A percentile compares a stretch with the other conserved stretches of the same genome.
Conservation (phyloP, 2,113 vertebrate genomes). For the Cinclus mexicanus region DNA sequence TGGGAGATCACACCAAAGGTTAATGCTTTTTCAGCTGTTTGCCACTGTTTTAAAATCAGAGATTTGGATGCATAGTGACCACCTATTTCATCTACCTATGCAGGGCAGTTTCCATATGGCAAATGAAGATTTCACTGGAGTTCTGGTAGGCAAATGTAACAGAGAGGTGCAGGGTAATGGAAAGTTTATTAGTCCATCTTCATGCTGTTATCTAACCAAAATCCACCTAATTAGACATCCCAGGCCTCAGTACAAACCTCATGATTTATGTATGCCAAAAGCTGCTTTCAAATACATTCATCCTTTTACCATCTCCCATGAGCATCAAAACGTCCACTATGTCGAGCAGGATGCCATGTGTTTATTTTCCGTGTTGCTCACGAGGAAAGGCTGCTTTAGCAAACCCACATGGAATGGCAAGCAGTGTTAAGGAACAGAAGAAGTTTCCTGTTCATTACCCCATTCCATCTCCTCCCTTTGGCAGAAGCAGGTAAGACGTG, state of each 20-base stretch:
- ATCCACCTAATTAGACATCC: neutral
- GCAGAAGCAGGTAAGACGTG: constrained; percentile 28
- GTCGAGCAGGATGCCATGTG: neutral
- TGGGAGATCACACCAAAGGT: neutral
- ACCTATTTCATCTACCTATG: neutral
- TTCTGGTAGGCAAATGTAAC: neutral
- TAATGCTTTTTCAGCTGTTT: neutral
- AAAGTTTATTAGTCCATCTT: neutral
- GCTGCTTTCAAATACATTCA: constrained; percentile 8
- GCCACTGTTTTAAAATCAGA: neutral
- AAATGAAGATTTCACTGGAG: neutral
- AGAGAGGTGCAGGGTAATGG: neutral
- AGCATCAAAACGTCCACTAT: neutral
- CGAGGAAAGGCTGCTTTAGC: neutral
- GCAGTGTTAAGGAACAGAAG: neutral
- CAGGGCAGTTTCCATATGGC: neutral
- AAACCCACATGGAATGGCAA: neutral
- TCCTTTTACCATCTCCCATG: neutral
- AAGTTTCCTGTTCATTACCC: constrained; percentile 1
- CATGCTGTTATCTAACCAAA: neutral
- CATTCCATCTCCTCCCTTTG: constrained; percentile 2
- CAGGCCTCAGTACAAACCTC: neutral
- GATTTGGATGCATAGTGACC: neutral
- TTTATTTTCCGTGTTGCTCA: neutral
- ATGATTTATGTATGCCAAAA: constrained; percentile 24